Conservation (phyloP, 2,113 vertebrate genomes). For the Melanerpes formicivorus region DNA sequence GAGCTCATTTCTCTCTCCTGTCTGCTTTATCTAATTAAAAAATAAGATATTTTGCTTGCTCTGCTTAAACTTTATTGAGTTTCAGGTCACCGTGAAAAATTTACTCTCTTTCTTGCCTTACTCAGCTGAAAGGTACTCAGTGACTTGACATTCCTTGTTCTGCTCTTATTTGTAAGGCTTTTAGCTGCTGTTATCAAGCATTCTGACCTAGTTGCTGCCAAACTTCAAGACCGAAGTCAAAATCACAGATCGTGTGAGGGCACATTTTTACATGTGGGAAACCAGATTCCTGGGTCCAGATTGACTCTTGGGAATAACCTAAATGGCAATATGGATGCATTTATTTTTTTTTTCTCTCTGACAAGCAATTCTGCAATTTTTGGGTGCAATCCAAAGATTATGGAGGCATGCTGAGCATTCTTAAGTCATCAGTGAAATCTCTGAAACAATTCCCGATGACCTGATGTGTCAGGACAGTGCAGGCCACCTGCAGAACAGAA, state of each 20-base stretch:
- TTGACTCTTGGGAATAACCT: neutral
- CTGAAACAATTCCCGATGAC: neutral
- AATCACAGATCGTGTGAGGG: neutral
- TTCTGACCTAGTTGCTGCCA: neutral
- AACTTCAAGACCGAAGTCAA: neutral
- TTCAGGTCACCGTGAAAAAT: neutral
- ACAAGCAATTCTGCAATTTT: neutral
- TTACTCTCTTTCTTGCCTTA: neutral
- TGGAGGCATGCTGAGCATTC: neutral
- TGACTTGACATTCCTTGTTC: neutral
- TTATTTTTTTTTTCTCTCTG: neutral
- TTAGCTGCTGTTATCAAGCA: neutral
- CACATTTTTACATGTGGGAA: neutral
- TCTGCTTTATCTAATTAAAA: neutral
- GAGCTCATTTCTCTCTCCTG: neutral
- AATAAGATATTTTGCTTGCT: neutral
- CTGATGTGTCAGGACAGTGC: neutral
- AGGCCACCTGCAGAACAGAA: neutral
- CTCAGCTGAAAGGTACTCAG: neutral
- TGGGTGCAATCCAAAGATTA: neutral
- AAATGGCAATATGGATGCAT: neutral
- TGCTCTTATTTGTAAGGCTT: neutral
- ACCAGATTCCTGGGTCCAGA: neutral
- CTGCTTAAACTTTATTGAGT: neutral
- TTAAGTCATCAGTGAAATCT: neutral